Conservation (phyloP, 2,797 vertebrate genomes). For the Urophycis tenuis region DNA sequence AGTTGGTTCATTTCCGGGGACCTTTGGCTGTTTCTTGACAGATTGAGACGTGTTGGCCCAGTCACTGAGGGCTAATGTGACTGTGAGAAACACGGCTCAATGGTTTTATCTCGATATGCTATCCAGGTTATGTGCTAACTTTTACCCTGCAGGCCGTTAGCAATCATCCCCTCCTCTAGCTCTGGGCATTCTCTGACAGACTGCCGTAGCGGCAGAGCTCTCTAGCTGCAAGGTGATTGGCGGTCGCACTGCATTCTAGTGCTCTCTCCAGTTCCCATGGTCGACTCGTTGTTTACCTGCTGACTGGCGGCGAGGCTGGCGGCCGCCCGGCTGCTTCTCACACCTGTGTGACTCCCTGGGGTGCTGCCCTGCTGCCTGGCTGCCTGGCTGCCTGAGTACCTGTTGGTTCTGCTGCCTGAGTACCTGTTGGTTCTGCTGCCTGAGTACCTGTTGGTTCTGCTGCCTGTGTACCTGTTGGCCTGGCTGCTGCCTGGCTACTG, state of each 20-base stretch:
- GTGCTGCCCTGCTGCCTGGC: too few species aligned
- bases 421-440: too few species aligned
- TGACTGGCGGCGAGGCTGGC: too few species aligned
- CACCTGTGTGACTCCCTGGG: too few species aligned
- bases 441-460: too few species aligned
- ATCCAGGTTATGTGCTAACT: slow-evolving; percentile 54
- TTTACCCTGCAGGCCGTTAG: slow-evolving; percentile 54
- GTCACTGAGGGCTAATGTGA: background rate
- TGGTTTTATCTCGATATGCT: slow-evolving; percentile 46
- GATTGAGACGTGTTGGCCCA: too few species aligned
- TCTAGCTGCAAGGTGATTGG: slow-evolving; percentile 43
- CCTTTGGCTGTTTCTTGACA: too few species aligned
- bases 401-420: too few species aligned
- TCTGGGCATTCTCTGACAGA: slow-evolving; percentile 45
- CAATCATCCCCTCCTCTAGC: slow-evolving; percentile 64
- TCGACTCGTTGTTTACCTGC: slow-evolving; percentile 9
- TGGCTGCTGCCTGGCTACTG: too few species aligned
- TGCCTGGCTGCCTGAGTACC: too few species aligned
- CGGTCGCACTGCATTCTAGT: slow-evolving; percentile 45
- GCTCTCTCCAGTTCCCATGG: slow-evolving; percentile 45
- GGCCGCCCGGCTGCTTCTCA: slow-evolving; percentile 23
- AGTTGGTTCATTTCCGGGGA: too few species aligned
- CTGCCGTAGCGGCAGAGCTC: slow-evolving; percentile 48
- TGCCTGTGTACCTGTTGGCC: too few species aligned
- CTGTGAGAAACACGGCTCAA: slow-evolving; percentile 54